Conservation (phyloP, 2,113 vertebrate species). For the Brienomyrus longianalis region DNA sequence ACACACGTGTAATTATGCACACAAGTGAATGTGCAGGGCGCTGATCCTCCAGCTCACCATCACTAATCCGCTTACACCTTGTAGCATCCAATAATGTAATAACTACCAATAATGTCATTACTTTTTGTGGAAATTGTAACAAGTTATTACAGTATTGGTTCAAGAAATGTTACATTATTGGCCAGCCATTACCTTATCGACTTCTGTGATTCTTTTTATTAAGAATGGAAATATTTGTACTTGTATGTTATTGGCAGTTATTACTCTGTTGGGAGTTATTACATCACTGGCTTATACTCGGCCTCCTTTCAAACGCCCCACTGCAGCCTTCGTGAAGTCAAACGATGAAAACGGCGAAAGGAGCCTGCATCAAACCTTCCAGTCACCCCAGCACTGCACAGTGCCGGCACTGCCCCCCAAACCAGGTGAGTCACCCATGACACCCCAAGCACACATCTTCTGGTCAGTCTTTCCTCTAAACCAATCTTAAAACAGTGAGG, state of each 20-base stretch:
- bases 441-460: not conserved
- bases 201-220: not conserved
- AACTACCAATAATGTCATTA: not conserved
- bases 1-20: not conserved
- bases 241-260: not conserved
- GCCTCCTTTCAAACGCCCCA: not conserved
- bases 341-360: slow-evolving; percentile 71
- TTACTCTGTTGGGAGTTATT: not conserved
- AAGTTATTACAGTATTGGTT: not conserved
- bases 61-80: not conserved
- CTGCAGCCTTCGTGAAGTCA: slow-evolving; percentile 64
- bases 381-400: slow-evolving; percentile 43
- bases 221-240: not conserved
- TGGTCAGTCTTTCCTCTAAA: not conserved
- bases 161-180: not conserved
- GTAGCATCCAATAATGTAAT: not conserved
- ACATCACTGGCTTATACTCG: not conserved
- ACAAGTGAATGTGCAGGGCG: not conserved
- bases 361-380: slow-evolving; percentile 59
- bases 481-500: not conserved
- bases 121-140: not conserved
- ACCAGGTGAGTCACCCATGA: slow-evolving; percentile 50
- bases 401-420: slow-evolving; percentile 58
- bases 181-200: not conserved
- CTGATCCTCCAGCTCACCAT: not conserved